Evolutionary conservation across 92 coral and sea anemone species (phyloP).

Genomic region (Anthopleura xanthogrammica): DNA sequence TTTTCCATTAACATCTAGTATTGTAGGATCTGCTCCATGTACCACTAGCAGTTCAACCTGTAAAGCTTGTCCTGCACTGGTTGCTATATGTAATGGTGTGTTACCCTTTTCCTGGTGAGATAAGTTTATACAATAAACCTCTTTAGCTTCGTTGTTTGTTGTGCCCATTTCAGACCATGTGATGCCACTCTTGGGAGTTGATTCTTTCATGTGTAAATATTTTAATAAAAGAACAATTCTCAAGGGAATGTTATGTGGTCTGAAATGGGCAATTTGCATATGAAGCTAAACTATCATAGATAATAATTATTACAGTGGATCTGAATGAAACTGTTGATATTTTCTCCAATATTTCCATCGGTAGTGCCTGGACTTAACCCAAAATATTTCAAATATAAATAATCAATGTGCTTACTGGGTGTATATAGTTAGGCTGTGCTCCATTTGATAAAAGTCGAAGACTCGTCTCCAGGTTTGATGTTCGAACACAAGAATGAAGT

Average conservation of each 20-base stretch:
- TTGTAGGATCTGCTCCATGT: slow-evolving; percentile 96
- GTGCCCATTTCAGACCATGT: no score
- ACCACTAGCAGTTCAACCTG: slow-evolving; percentile 94
- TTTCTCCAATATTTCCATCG: no score
- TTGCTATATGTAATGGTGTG: slow-evolving; percentile 94
- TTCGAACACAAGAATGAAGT: slow-evolving; percentile 98
- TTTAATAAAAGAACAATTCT: no score
- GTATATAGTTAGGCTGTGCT: slow-evolving; percentile 90
- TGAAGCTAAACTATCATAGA: no score
- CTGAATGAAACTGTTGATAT: no score
- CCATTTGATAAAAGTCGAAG: slow-evolving; percentile 87
- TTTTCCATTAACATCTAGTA: slow-evolving; percentile 82
- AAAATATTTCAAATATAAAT: background rate
- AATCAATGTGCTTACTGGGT: slow-evolving; percentile 66
- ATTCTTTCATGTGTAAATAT: no score
- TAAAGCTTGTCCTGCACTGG: slow-evolving; percentile 90
- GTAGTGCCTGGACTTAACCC: no score
- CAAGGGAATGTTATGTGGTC: no score
- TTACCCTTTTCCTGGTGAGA: slow-evolving; percentile 81
- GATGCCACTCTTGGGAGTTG: no score
- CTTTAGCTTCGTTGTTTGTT: no score
- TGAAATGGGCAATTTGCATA: no score
- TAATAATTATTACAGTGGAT: no score
- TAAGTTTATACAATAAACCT: background rate
- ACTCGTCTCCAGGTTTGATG: slow-evolving; percentile 92